Base-by-base conservation (phyloP, 2,113 vertebrate genomes). In the Mirza zaza region DNA sequence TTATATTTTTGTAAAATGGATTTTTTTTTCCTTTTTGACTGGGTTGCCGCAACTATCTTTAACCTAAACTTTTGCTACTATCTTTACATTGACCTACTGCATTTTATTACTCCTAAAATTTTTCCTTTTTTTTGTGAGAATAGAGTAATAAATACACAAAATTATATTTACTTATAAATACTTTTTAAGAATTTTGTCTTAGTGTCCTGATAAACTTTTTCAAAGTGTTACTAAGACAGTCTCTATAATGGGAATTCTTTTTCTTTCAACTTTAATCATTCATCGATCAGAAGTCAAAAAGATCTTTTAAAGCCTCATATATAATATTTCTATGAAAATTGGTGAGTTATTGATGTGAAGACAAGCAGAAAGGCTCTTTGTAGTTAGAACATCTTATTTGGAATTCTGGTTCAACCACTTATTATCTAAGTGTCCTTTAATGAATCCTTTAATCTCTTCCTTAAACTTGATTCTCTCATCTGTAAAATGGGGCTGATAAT, bases 271-370 rank as follows among this genome's bases (percentile, higher is more conserved):
- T 86, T 82, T 55, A 94, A 36, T 59, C n/a, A 63, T 55, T 95
- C 77, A 91, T 52, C 61, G 50, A 93, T 96, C 73, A 27, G 70
- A 61, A 91, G 32, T 91, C 59, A 89, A 13, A 97, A 88, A 93
- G n/a, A 65, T 29, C 75, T 95, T 89, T 68, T 21, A 95, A 88
- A 86, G 63, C 25, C 39, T 94, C 29, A 79, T 73, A 95, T 92
- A 67, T 73, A 90, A 91, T 73, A 2, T 70, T 90, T 84, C 48
- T 36, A 23, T 95, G 57, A 89, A 77, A 94, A 95, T 59, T 80
- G 91, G 73, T 57, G 84, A 90, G 42, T 79, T 63, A 82, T 20
- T 90, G 63, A 90, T 84, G 70, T 55, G 65, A 96, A 90, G 50
- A 73, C 48, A 73, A 79, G 67, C 14, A 39, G 50, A 70, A 95